Evolutionary conservation across 2,113 vertebrate species (phyloP).

Genomic region (Montifringilla adamsi): DNA sequence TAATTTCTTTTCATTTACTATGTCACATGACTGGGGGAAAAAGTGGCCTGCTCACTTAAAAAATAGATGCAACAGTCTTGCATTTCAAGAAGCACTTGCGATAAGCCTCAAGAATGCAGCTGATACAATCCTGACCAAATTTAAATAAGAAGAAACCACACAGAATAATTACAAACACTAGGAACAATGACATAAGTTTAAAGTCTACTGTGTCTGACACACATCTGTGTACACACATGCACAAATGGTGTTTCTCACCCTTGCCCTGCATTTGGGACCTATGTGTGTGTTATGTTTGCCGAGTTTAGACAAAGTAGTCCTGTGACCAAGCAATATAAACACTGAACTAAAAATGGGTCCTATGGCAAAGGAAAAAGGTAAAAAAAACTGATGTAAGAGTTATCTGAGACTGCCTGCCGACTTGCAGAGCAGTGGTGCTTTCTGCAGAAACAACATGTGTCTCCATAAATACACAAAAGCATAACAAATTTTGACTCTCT

Average conservation of each 20-base stretch:
- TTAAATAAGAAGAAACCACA: background rate
- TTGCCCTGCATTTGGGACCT: background rate
- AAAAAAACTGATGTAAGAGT: background rate
- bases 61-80: accelerated
- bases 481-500: background rate
- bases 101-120: background rate
- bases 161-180: background rate
- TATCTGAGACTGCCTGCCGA: background rate
- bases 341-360: background rate
- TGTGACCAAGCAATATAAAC: background rate
- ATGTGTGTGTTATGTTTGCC: background rate
- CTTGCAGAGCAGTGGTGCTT: background rate
- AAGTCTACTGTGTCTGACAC: background rate
- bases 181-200: background rate
- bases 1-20: background rate
- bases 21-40: background rate
- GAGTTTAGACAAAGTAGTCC: background rate
- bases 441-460: background rate
- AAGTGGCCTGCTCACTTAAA: background rate
- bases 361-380: background rate
- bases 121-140: background rate
- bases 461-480: background rate
- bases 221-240: too few species aligned
- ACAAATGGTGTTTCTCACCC: accelerated
- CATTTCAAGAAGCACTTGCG: background rate